Percentiles rank a stretch among this genome's conserved stretches.
Conservation (phyloP, 92 coral and sea anemone genomes). For the Scolanthus callimorphus region DNA sequence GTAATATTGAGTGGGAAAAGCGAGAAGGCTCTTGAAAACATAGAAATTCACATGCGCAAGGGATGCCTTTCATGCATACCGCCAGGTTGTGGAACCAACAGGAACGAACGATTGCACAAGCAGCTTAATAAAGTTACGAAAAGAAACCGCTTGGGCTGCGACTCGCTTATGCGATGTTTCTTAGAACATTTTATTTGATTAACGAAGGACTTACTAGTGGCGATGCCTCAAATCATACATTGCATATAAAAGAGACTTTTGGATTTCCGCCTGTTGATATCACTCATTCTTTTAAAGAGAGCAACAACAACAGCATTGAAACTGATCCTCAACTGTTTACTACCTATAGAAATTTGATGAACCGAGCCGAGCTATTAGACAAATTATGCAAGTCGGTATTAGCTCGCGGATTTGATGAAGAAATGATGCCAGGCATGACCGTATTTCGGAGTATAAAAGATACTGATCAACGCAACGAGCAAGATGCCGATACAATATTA, state of each 20-base stretch:
- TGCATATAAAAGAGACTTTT: neutral
- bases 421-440: neutral
- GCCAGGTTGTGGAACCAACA: conserved; percentile 61
- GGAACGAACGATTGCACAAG: conserved; percentile 55
- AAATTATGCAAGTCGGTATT: neutral
- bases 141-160: conserved; percentile 7
- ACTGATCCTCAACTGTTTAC: neutral
- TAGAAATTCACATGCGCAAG: conserved; percentile 45
- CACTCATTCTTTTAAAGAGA: neutral
- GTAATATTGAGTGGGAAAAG: conserved; percentile 1
- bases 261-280: neutral
- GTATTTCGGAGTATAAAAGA: neutral
- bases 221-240: neutral
- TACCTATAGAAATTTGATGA: neutral
- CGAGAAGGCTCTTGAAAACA: conserved; percentile 14
- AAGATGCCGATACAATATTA: too few species aligned
- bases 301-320: neutral
- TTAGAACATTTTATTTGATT: conserved; percentile 1
- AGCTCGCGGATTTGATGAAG: too few species aligned
- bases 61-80: conserved; percentile 70
- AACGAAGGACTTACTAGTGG: neutral
- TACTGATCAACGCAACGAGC: too few species aligned
- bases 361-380: neutral
- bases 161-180: conserved; percentile 7
- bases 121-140: conserved; percentile 19